These are phyloP conservation scores for Adelphocoris suturalis DNA, from an alignment of 2,888 invertebrate genomes.

Conservation along the genomic window DNA sequence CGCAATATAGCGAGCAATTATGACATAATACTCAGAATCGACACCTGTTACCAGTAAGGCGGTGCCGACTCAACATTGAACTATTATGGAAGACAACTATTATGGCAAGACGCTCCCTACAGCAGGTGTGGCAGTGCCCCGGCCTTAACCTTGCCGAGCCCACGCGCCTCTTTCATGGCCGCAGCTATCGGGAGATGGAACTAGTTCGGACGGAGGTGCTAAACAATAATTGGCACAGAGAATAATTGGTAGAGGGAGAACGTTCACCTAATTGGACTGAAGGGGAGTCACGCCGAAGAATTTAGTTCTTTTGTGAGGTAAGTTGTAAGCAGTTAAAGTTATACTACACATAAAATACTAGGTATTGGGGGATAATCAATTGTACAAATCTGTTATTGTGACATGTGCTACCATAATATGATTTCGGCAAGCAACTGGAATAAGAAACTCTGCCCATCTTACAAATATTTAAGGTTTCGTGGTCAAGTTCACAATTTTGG, in stretches of 20 bases:
- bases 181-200: constrained; percentile 46
- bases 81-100: constrained; percentile 42
- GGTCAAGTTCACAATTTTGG: too few species aligned
- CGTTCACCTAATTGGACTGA: constrained; percentile 25
- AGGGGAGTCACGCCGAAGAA: constrained; percentile 24
- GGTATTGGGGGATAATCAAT: too few species aligned
- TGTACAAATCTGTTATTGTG: too few species aligned
- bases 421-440: too few species aligned
- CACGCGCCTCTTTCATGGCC: constrained; percentile 53
- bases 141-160: constrained; percentile 49
- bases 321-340: too few species aligned
- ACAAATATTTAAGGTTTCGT: too few species aligned
- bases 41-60: constrained; percentile 37
- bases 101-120: constrained; percentile 53
- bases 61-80: not conserved
- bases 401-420: too few species aligned
- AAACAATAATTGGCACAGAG: constrained; percentile 48
- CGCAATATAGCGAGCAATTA: too few species aligned
- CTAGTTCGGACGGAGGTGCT: constrained; percentile 41
- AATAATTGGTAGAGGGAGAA: constrained; percentile 35
- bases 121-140: constrained; percentile 50
- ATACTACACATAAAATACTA: too few species aligned
- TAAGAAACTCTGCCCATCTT: too few species aligned
- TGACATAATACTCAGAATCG: not conserved
- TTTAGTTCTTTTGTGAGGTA: not conserved